These are phyloP conservation scores for Celastrina argiolus DNA, from an alignment of 2,888 invertebrate genomes.

Conservation along the genomic window DNA sequence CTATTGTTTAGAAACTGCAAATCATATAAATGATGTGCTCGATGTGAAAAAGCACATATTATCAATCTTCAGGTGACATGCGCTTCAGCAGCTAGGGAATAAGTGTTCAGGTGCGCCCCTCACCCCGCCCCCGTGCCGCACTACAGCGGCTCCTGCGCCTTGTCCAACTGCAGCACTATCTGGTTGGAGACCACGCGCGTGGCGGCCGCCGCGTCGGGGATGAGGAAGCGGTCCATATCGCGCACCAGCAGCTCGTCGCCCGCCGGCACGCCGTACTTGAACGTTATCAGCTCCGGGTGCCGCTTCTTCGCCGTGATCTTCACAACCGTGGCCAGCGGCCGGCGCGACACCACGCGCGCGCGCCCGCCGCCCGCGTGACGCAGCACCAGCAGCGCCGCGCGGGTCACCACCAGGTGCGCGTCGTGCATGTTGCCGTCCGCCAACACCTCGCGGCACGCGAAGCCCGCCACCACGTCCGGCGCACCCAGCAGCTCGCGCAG, in stretches of 20 bases:
- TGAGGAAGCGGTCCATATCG: slow-evolving; percentile 94
- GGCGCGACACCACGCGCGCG: slow-evolving; percentile 90
- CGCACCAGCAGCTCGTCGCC: slow-evolving; percentile 87
- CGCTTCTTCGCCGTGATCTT: slow-evolving; percentile 98
- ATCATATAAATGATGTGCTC: too few relatives aligned
- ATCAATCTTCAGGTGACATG: too few relatives aligned
- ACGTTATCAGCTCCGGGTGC: slow-evolving; percentile 97
- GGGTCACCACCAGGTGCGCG: slow-evolving; percentile 90
- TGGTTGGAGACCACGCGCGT: slow-evolving; percentile 94
- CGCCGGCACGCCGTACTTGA: slow-evolving; percentile 94
- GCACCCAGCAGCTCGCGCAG: slow-evolving; percentile 58
- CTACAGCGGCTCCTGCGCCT: slow-evolving; percentile 40
- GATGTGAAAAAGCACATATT: too few relatives aligned
- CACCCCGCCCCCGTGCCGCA: too few relatives aligned
- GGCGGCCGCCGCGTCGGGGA: slow-evolving; percentile 93
- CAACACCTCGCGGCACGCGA: slow-evolving; percentile 95
- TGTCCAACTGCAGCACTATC: slow-evolving; percentile 79
- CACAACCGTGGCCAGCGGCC: slow-evolving; percentile 93
- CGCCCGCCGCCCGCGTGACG: slow-evolving; percentile 87
- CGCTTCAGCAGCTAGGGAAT: too few relatives aligned
- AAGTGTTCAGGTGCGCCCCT: too few relatives aligned
- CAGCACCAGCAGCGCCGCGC: slow-evolving; percentile 88
- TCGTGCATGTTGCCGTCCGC: slow-evolving; percentile 92
- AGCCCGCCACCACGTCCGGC: slow-evolving; percentile 89
- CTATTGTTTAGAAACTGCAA: too few relatives aligned